Conservation (phyloP, 1,140 invertebrate genomes). For the Riptortus pedestris region DNA sequence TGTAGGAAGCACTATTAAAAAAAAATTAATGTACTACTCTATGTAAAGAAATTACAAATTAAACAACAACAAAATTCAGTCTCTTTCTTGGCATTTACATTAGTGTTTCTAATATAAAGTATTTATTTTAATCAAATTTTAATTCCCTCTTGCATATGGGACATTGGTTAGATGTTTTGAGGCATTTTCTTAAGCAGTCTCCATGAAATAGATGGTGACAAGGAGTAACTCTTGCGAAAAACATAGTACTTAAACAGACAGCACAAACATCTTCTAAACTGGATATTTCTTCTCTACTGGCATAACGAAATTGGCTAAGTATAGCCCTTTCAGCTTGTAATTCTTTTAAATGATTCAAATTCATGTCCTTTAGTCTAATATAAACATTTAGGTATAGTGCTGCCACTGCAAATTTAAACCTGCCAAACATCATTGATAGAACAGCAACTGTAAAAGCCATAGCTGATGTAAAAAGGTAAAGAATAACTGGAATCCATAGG, state of each 20-base stretch:
- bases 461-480: constrained; percentile 44
- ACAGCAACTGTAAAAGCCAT: constrained; percentile 45
- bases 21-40: no score
- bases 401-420: constrained; percentile 46
- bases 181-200: constrained; percentile 56
- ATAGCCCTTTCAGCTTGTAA: constrained; percentile 48
- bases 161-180: constrained; percentile 55
- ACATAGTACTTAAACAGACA: constrained; percentile 58
- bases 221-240: constrained; percentile 53
- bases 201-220: constrained; percentile 68
- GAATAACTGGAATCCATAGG: constrained; percentile 52
- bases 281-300: constrained; percentile 51
- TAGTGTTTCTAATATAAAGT: no score
- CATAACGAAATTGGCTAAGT: constrained; percentile 51
- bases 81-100: no score
- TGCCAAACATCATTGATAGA: constrained; percentile 43
- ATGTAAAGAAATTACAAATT: no score
- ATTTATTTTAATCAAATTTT: background rate
- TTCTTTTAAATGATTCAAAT: constrained; percentile 42
- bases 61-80: no score
- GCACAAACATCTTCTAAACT: constrained; percentile 63
- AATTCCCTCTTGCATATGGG: constrained; percentile 52
- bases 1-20: no score
- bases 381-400: constrained; percentile 56
- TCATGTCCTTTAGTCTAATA: constrained; percentile 50